phyloP scores from a whole-genome alignment of 2,797 vertebrate species.

The Catostomus latipinnis region DNA sequence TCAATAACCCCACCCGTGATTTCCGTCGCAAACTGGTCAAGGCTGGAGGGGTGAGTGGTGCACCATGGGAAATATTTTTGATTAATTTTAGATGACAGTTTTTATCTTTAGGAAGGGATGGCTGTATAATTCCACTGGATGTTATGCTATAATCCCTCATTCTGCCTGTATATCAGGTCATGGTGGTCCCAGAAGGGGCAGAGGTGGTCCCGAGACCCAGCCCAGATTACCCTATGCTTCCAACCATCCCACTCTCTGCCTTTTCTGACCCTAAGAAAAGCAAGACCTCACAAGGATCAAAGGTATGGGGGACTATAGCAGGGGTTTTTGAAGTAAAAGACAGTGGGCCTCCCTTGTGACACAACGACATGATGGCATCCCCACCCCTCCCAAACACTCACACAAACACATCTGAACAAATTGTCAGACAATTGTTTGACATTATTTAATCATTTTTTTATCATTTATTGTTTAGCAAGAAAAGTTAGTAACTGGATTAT shows the following conservation, averaged over 20 bases:
- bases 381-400: no score
- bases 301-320: conserved; percentile 78
- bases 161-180: conserved; percentile 78
- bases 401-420: no score
- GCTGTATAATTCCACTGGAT: no score
- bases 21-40: conserved; percentile 95
- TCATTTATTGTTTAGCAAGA: no score
- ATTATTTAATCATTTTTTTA: no score
- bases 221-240: conserved; percentile 97
- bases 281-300: conserved; percentile 93
- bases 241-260: conserved; percentile 97
- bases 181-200: conserved; percentile 98
- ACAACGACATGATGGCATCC: no score
- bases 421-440: no score
- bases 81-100: no score
- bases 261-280: conserved; percentile 99
- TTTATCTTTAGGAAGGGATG: no score
- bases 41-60: conserved; percentile 93
- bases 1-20: conserved; percentile 98
- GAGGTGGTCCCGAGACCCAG: conserved; percentile 93
- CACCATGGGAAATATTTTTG: background rate
- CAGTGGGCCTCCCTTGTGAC: no score
- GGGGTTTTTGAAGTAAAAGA: no score
- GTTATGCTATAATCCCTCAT: conserved; percentile 4
- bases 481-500: no score